Evolutionary conservation across 2,113 vertebrate species (phyloP), one percentile per base, ranked within the genome.

Genomic region (Telmatochromis sp.): DNA sequence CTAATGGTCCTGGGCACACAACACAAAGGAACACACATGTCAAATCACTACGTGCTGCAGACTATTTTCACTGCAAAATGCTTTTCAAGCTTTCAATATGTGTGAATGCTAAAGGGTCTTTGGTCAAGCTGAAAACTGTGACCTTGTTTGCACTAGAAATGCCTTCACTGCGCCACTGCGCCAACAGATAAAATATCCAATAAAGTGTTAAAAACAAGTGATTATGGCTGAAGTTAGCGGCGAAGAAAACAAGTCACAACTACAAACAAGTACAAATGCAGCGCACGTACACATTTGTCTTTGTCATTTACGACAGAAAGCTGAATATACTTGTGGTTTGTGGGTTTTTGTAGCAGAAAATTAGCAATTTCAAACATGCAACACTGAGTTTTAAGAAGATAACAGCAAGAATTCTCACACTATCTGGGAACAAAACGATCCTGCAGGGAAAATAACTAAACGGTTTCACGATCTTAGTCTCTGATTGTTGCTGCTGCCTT

Each of bases 211-310:
- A 75, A 17, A 73, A 19, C 0, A 0, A 31, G 23, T 11, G 15
- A 75, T 75, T 75, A 12, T 49, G 42, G 70, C 23, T 49, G 15
- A 75, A 49, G 23, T 75, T 28, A 31, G 68, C 3, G 3, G 45
- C 3, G 1, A 47, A 75, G 40, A 47, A 28, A 75, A 5, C 8
- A 28, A 47, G 40, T 47, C 42, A 47, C 68, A 75, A 42, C 45
- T 11, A 0, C 9, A 19, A 75, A 19, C 4, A 31, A 75, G 14
- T 28, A 47, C 4, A 47, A 17, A 75, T 47, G 70, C 42, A 75
- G 0, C 1, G 3, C 70, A 19, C 15, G 1, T 2, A 11, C 0
- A 47, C 42, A 19, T 75, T 12, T 49, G 0, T 49, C 40, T 75
- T 49, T 31, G 23, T 75, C 14, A 0, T 75, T 75, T 49, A 49